A percentile compares a stretch with the other conserved stretches of the same genome.
Evolutionary conservation across 1,140 invertebrate genomes (phyloP).

Genomic region (Lepidurus arcticus): DNA sequence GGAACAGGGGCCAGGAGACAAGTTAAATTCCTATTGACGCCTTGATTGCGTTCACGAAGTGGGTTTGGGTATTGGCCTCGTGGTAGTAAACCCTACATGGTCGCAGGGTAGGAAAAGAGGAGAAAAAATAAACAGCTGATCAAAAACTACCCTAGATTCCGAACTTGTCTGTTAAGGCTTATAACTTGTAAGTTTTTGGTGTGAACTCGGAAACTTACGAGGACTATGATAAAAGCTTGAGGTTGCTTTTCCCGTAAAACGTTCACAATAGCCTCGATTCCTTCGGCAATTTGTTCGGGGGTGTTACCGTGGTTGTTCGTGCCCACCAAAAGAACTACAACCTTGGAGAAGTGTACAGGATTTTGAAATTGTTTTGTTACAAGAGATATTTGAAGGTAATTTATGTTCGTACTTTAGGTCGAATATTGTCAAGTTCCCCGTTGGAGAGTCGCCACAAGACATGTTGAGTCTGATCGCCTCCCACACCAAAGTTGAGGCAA

Average conservation of each 20-base stretch:
- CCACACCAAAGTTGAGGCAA: slow-evolving; percentile 75
- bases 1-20: slow-evolving; percentile 54
- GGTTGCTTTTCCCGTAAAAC: slow-evolving; percentile 68
- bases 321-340: slow-evolving; percentile 75
- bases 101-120: slow-evolving; percentile 1
- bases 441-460: slow-evolving; percentile 81
- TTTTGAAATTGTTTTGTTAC: slow-evolving; percentile 7
- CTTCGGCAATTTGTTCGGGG: slow-evolving; percentile 70
- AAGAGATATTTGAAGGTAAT: not conserved
- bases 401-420: slow-evolving; percentile 64
- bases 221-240: slow-evolving; percentile 68
- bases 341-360: slow-evolving; percentile 50
- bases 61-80: slow-evolving; percentile 74
- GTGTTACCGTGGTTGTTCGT: slow-evolving; percentile 76
- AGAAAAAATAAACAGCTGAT: not conserved
- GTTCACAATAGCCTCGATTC: slow-evolving; percentile 68
- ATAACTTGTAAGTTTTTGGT: not conserved
- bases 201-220: slow-evolving; percentile 56
- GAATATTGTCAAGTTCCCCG: slow-evolving; percentile 78
- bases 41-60: slow-evolving; percentile 63
- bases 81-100: slow-evolving; percentile 65
- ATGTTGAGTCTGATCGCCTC: slow-evolving; percentile 78
- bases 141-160: not conserved
- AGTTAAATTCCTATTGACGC: slow-evolving; percentile 66
- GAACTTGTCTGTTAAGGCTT: not conserved